Conservation (phyloP, 2,113 vertebrate species). For the Grantiella picta region DNA sequence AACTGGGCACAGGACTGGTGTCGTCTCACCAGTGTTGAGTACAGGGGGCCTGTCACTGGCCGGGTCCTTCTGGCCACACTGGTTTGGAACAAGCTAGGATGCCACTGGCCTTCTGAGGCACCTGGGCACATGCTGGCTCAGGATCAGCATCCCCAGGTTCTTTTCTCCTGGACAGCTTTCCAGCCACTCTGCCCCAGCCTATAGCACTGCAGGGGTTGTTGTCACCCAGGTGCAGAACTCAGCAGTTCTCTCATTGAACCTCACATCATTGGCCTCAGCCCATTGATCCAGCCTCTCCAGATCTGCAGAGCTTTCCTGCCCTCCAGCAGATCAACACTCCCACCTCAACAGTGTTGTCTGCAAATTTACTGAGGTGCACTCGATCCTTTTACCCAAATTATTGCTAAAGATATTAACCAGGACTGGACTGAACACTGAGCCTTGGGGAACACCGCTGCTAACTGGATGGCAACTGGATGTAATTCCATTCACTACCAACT, state of each 20-base stretch:
- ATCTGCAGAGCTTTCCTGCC: background rate
- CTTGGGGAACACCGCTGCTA: background rate
- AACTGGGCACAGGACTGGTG: background rate
- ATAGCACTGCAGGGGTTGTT: background rate
- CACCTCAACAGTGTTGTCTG: background rate
- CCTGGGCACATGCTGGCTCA: fast-evolving
- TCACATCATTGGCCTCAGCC: too few relatives aligned
- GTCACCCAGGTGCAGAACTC: background rate
- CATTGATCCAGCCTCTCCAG: background rate
- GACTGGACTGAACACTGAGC: background rate
- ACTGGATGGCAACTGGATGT: too few relatives aligned
- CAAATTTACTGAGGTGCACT: background rate
- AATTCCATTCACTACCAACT: too few relatives aligned
- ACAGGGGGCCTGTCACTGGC: fast-evolving
- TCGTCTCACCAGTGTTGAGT: background rate
- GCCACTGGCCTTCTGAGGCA: background rate
- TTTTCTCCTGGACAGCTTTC: background rate
- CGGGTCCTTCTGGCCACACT: background rate
- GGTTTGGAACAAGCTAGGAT: background rate
- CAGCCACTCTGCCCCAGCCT: background rate
- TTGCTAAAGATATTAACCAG: background rate
- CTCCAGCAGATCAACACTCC: background rate
- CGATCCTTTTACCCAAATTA: fast-evolving
- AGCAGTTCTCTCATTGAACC: background rate
- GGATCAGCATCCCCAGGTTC: too few relatives aligned